These are phyloP conservation scores for Cheilosia variabilis DNA, from an alignment of 2,888 invertebrate species.

Conservation along the genomic window DNA sequence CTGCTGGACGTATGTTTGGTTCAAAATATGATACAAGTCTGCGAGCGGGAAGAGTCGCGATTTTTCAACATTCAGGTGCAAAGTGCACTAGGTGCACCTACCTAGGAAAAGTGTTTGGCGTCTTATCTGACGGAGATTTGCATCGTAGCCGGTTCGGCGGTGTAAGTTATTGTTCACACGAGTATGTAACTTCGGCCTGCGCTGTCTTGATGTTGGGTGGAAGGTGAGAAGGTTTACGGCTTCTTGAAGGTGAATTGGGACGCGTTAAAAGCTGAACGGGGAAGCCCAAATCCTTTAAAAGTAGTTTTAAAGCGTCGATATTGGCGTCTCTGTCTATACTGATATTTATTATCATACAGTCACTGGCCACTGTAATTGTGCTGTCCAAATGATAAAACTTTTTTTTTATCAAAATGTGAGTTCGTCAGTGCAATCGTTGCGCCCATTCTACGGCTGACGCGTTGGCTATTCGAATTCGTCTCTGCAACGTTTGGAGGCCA, in stretches of 20 bases:
- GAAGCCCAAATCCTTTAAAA: too few relatives aligned
- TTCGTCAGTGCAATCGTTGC: too few relatives aligned
- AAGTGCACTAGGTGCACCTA: slow-evolving; percentile 38
- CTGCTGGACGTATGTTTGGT: slow-evolving; percentile 20
- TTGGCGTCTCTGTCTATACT: too few relatives aligned
- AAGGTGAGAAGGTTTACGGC: background rate
- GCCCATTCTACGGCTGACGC: too few relatives aligned
- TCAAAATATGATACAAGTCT: slow-evolving; percentile 44
- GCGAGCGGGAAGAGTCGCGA: slow-evolving; percentile 31
- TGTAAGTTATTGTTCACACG: background rate
- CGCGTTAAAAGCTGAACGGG: background rate
- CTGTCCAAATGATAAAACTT: too few relatives aligned
- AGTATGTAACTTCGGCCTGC: background rate
- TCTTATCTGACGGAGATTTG: slow-evolving; percentile 27
- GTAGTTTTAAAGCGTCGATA: too few relatives aligned
- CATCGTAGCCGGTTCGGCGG: background rate
- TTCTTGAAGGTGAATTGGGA: background rate
- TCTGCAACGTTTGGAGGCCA: too few relatives aligned
- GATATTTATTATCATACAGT: too few relatives aligned
- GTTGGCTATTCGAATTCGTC: too few relatives aligned
- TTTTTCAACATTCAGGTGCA: slow-evolving; percentile 25
- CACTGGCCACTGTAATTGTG: too few relatives aligned
- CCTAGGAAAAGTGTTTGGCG: background rate
- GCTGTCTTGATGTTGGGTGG: background rate
- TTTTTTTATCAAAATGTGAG: too few relatives aligned